phyloP scores from a whole-genome alignment of 2,797 vertebrate genomes.

The Cossypha polioptera region DNA sequence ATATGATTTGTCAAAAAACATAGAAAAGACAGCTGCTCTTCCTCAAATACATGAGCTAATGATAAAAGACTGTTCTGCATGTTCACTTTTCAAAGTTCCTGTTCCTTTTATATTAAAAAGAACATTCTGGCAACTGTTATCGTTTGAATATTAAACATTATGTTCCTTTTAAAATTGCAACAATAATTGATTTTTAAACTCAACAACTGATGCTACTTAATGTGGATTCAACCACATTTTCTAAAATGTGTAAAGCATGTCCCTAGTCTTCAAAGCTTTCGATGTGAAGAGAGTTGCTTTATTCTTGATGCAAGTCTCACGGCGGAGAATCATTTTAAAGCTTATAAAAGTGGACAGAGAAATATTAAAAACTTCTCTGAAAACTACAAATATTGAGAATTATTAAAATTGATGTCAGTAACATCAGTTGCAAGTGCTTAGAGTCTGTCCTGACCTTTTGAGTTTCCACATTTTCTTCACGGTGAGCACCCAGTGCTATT shows the following conservation, averaged over 20 bases:
- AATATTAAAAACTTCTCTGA: constrained; percentile 80
- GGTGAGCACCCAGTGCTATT: constrained; percentile 77
- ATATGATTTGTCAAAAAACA: constrained; percentile 88
- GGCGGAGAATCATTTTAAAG: constrained; percentile 81
- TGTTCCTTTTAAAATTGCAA: constrained; percentile 75
- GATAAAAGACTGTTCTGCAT: constrained; percentile 81
- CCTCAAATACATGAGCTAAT: constrained; percentile 83
- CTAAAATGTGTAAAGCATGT: constrained; percentile 66
- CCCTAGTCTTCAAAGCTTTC: constrained; percentile 76
- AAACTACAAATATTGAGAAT: constrained; percentile 78
- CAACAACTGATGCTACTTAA: constrained; percentile 76
- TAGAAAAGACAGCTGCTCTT: constrained; percentile 88
- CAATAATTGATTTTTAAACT: constrained; percentile 69
- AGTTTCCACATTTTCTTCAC: constrained; percentile 76
- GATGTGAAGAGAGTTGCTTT: constrained; percentile 78
- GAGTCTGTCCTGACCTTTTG: constrained; percentile 74
- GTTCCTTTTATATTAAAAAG: constrained; percentile 79
- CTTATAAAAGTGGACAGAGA: constrained; percentile 83
- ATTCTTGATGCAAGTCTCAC: constrained; percentile 79
- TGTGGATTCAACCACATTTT: constrained; percentile 62
- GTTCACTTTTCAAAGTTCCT: constrained; percentile 75
- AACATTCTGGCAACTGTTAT: constrained; percentile 78
- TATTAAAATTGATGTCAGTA: constrained; percentile 80
- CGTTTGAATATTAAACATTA: constrained; percentile 76
- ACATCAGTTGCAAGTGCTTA: constrained; percentile 77